Conservation (phyloP, 1,140 invertebrate genomes). For the Drosophila biarmipes region DNA sequence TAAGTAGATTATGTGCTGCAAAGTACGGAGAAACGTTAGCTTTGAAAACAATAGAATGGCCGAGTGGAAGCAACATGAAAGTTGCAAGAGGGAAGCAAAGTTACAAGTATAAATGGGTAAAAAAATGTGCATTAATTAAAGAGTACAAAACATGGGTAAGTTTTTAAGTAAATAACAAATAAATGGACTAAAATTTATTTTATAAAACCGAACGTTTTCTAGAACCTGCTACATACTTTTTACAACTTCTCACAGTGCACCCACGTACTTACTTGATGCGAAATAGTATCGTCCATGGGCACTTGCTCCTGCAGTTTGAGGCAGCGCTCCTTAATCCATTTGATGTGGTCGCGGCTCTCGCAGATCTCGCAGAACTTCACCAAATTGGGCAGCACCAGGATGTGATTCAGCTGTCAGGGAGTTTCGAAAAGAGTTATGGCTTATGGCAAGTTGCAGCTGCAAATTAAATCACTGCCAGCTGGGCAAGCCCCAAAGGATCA, state of each 20-base stretch:
- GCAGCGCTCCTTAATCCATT: constrained; percentile 81
- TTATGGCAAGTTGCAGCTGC: constrained; percentile 36
- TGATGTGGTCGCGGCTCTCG: constrained; percentile 84
- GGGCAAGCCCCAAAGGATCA: constrained; percentile 30
- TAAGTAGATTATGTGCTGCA: constrained; percentile 82
- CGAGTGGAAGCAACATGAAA: not conserved
- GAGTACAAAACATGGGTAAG: no score
- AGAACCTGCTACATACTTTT: no score
- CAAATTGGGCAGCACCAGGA: constrained; percentile 78
- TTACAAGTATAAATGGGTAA: not conserved
- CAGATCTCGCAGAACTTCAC: constrained; percentile 83
- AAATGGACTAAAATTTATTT: no score
- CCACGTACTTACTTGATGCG: constrained; percentile 70
- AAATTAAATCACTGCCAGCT: constrained; percentile 46
- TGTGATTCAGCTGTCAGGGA: constrained; percentile 69
- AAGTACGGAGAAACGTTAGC: constrained; percentile 10
- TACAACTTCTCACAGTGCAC: not conserved
- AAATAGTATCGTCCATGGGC: constrained; percentile 83
- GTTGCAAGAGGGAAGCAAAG: not conserved
- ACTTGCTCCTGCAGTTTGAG: constrained; percentile 78
- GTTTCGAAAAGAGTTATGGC: constrained; percentile 45
- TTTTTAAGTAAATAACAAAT: no score
- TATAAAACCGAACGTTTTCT: no score
- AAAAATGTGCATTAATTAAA: not conserved
- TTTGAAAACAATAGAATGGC: constrained; percentile 9